phyloP scores from a whole-genome alignment of 1,140 invertebrate species.

The Drosophila dunni region DNA sequence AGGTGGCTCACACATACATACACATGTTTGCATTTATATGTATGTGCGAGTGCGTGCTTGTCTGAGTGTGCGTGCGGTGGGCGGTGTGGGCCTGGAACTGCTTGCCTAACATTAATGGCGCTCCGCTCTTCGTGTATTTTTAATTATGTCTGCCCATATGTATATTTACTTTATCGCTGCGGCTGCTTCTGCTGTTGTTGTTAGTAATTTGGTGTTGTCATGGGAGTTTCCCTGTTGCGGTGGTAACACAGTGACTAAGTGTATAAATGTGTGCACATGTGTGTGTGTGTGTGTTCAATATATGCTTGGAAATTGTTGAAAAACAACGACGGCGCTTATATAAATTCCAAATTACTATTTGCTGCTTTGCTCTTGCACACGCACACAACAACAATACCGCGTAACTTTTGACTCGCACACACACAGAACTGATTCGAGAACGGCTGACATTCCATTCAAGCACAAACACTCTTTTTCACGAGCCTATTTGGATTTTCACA shows the following conservation, averaged over 20 bases:
- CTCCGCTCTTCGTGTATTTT: conserved; percentile 64
- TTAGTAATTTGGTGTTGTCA: conserved; percentile 57
- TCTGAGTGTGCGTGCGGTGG: conserved; percentile 6
- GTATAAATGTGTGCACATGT: background rate
- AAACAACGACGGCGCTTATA: conserved; percentile 57
- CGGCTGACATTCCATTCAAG: conserved; percentile 11
- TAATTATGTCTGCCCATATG: conserved; percentile 70
- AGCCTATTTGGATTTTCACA: conserved; percentile 30
- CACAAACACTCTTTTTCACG: background rate
- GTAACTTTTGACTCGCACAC: conserved; percentile 43
- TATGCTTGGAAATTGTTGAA: conserved; percentile 49
- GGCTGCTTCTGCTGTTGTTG: conserved; percentile 39
- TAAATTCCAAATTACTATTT: conserved; percentile 55
- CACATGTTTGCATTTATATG: conserved; percentile 38
- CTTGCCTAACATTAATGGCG: conserved; percentile 51
- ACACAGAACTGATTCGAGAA: conserved; percentile 30
- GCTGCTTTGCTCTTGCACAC: conserved; percentile 32
- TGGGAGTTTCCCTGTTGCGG: conserved; percentile 60
- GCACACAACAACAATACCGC: conserved; percentile 39
- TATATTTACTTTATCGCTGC: conserved; percentile 67
- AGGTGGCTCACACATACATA: conserved; percentile 64
- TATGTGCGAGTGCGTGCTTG: conserved; percentile 14
- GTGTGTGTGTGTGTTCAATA: conserved; percentile 19
- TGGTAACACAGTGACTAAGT: conserved; percentile 33
- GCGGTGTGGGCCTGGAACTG: conserved; percentile 39